Base-by-base conservation (phyloP, 2,113 vertebrate genomes). In the Xyrauchen texanus region DNA sequence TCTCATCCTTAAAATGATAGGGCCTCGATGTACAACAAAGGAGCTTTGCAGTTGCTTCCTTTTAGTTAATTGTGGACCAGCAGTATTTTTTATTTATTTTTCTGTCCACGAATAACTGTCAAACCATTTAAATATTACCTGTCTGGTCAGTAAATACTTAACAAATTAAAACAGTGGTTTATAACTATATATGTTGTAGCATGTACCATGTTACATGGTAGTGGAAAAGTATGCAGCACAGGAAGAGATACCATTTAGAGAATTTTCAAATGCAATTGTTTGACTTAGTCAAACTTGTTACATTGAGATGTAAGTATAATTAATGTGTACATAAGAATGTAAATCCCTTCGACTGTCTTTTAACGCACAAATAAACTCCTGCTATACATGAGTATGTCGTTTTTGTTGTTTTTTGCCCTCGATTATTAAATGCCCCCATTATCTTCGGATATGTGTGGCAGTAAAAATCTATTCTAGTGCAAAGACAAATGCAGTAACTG, bases 301-400 rank as follows among this genome's bases (percentile, higher is more conserved):
- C 21, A 44, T 60, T 51, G 52, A 78, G 34, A 15, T 84, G 9
- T 88, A 82, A 89, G 85, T 87, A 86, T 60, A 87, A 74, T 78
- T 60, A 87, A 74, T 78, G 12, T 80, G 87, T 81, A 89, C 87
- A 88, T 68, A 55, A 74, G 82, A 85, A 85, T 90, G 86, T 88
- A 89, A 86, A 66, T 85, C 81, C 76, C 67, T 78, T 86, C 84
- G 90, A 86, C 86, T 84, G 77, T 81, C 86, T 21, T 81, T 68
- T 46, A 84, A 91, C 85, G 87, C 89, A 91, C 89, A 90, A 88
- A 79, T 88, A 88, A 84, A 9, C 7, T 70, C 75, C 80, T 67
- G 47, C 65, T 55, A 9, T 77, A 66, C 53, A 9, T 2, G 15
- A 11, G 34, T 10, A 13, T 7, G 5, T 15, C 6, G n/a, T 8